phyloP scores from a whole-genome alignment of 2,113 vertebrate species.

The Triplophysa rosa region DNA sequence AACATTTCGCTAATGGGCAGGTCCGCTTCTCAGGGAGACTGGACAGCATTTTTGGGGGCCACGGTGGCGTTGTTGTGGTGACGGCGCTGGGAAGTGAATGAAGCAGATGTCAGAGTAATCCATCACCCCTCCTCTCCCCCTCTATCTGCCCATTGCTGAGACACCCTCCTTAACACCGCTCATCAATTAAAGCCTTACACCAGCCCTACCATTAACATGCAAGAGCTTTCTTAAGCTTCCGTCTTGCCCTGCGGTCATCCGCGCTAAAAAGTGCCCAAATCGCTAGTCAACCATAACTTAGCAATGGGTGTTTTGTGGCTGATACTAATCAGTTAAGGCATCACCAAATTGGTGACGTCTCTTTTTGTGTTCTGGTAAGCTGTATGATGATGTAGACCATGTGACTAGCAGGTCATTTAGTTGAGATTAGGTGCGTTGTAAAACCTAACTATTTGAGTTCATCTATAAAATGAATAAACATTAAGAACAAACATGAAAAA shows the following conservation, averaged over 20 bases:
- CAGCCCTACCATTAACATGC: slow-evolving; percentile 62
- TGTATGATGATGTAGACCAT: background rate
- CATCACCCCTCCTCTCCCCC: slow-evolving; percentile 76
- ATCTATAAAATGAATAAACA: background rate
- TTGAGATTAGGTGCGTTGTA: background rate
- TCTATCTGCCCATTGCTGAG: slow-evolving; percentile 69
- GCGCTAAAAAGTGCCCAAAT: slow-evolving; percentile 49
- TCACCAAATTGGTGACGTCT: slow-evolving; percentile 48
- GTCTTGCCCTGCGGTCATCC: slow-evolving; percentile 44
- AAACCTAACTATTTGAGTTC: background rate
- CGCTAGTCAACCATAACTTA: slow-evolving; percentile 50
- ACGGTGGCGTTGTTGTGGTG: slow-evolving; percentile 82
- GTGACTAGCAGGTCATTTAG: background rate
- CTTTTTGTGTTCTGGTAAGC: slow-evolving; percentile 14
- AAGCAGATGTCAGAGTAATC: slow-evolving; percentile 88
- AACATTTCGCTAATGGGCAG: slow-evolving; percentile 84
- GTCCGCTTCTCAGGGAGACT: slow-evolving; percentile 79
- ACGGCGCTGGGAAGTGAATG: slow-evolving; percentile 84
- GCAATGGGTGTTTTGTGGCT: slow-evolving; percentile 46
- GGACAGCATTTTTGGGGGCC: slow-evolving; percentile 83
- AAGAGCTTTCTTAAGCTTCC: slow-evolving; percentile 47
- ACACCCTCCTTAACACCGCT: slow-evolving; percentile 68
- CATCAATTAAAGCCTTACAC: slow-evolving; percentile 64
- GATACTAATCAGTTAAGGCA: slow-evolving; percentile 49
- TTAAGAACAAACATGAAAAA: background rate